These are phyloP conservation scores for Bolborhynchus lineola DNA, from an alignment of 2,113 vertebrate genomes.

Conservation along the genomic window DNA sequence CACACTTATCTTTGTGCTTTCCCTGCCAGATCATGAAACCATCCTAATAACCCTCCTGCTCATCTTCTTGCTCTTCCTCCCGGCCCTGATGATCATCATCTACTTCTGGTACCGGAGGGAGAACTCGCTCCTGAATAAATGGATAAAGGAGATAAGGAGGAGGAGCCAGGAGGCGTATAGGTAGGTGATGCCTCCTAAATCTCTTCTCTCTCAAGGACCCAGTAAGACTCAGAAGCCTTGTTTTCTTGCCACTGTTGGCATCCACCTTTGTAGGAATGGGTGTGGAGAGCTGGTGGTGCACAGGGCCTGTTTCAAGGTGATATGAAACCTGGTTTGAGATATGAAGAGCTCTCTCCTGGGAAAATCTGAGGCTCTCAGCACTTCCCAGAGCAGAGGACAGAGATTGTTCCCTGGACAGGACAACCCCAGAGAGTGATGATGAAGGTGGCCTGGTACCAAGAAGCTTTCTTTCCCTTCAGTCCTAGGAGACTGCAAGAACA, in stretches of 20 bases:
- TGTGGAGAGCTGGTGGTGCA: neutral
- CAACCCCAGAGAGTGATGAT: neutral
- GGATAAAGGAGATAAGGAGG: slow-evolving; percentile 73
- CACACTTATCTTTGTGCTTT: neutral
- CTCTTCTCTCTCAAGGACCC: neutral
- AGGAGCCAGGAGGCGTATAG: slow-evolving; percentile 45
- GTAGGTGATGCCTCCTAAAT: neutral
- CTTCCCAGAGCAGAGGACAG: neutral
- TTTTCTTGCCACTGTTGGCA: neutral
- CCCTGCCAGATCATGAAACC: slow-evolving; percentile 71
- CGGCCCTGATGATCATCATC: slow-evolving; percentile 66
- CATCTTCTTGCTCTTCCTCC: slow-evolving; percentile 83
- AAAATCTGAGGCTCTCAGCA: neutral
- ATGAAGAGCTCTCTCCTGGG: neutral
- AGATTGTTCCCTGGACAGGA: neutral
- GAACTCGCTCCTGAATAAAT: slow-evolving; percentile 72
- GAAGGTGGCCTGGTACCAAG: fast-evolving
- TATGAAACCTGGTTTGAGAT: neutral
- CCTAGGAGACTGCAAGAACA: neutral
- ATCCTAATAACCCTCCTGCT: slow-evolving; percentile 76
- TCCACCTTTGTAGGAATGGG: neutral
- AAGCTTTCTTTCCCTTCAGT: neutral
- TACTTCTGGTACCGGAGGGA: slow-evolving; percentile 83
- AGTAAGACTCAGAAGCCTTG: fast-evolving
- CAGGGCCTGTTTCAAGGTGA: neutral